Evolutionary conservation across 92 coral and sea anemone genomes (phyloP), one percentile per base, ranked within the genome.

Genomic region (Zoanthus gigantus): DNA sequence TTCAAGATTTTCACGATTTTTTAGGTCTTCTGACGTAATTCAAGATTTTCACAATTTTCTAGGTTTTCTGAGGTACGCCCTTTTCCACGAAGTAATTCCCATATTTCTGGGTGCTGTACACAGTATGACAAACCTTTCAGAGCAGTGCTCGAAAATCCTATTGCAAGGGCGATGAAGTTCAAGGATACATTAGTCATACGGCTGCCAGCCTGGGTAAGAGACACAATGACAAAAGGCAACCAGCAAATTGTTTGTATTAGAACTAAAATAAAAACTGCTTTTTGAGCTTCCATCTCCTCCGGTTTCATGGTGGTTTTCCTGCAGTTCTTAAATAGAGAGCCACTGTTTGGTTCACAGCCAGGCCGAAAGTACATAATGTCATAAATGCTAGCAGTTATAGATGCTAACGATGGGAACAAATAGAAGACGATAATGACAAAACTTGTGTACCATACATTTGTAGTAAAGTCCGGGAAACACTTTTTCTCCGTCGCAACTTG

Each of bases 401-500:
- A 77, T 2, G 92, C 92, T 46, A 68, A 42, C 7, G 92, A 83
- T 4, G 98, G 98, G 11, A 95, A 66, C 9, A 91, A 74, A 82
- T 89, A 81, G 78, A 91, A 93, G 30, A 91, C 88, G 4, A 83
- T 68, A 69, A 95, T 77, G 23, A 93, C 89, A 37, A 88, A 88
- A 31, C 88, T 74, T 7, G 98, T 87, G 74, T 89, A 95, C 98
- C 98, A 95, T 14, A 89, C 85, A 73, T 91, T 89, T 34, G 93
- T 74, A 13, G 94, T 86, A 28, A 95, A 79, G 76, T 95, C 98
- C 7, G 98, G 98, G n/a, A 93, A 72, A 71, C 98, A 95, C 9
- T 73, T 54, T 7, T 85, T 79, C 74, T 88, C 93, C 5, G 93
- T 86, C 1, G 72, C 32, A 34, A 90, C 81, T n/a, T 79, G 72